A percentile compares a stretch with the other conserved stretches of the same genome.
These are phyloP conservation scores for Ptyas mucosa DNA, from an alignment of 2,113 vertebrate species.

Conservation along the genomic window DNA sequence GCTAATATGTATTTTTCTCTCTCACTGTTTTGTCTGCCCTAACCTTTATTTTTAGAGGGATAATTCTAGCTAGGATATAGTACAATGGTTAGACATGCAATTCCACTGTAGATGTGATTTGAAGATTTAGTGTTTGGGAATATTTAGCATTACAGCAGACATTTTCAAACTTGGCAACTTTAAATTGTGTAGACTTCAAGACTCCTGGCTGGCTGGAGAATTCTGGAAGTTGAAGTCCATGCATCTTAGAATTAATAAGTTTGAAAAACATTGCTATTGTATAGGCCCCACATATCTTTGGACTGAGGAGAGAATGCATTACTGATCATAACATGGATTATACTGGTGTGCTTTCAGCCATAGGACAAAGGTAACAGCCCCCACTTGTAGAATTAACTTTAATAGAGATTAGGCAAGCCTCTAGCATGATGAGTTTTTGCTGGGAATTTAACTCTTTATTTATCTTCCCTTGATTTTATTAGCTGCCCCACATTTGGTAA, in stretches of 20 bases:
- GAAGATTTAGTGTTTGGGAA: background rate
- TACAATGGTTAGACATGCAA: background rate
- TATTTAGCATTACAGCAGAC: background rate
- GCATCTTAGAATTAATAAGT: too few species aligned
- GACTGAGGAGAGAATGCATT: background rate
- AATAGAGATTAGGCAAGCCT: background rate
- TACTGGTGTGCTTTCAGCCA: background rate
- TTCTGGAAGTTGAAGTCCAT: too few species aligned
- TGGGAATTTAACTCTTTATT: background rate
- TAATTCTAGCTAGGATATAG: background rate
- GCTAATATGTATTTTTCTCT: background rate
- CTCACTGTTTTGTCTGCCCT: background rate
- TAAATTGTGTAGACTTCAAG: background rate
- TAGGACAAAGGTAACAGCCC: background rate
- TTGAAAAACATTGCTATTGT: background rate
- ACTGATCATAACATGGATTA: background rate
- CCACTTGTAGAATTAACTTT: background rate
- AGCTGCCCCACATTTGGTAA: background rate
- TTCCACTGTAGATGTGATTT: background rate
- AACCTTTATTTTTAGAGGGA: background rate
- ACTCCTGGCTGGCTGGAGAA: too few species aligned
- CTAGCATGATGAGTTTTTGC: background rate
- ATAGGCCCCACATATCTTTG: background rate
- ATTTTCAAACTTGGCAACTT: too few species aligned
- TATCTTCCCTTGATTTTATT: background rate